Percentiles rank a stretch among this genome's conserved stretches.
Evolutionary conservation across 2,113 vertebrate genomes (phyloP).

Genomic region (Jaculus jaculus): DNA sequence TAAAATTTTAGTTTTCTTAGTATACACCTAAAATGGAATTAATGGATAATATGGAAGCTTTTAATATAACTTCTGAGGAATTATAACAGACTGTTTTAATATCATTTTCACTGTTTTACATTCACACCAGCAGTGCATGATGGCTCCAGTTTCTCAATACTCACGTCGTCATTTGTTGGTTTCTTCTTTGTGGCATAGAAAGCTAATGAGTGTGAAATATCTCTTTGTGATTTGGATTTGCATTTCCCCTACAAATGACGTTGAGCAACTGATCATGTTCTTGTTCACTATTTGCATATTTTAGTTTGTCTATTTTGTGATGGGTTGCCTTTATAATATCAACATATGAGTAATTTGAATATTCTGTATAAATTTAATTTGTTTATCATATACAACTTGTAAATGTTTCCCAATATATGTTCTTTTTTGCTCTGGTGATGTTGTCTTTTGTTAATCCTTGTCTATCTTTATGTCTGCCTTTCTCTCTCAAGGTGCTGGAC

Average conservation of each 20-base stretch:
- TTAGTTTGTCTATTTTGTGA: not conserved
- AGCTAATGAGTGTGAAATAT: not conserved
- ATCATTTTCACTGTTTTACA: constrained; percentile 2
- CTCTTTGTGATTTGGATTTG: not conserved
- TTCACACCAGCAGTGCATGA: not conserved
- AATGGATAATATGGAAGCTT: not conserved
- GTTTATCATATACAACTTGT: not conserved
- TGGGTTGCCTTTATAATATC: not conserved
- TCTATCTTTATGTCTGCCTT: not conserved
- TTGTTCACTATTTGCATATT: not conserved
- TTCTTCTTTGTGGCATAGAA: not conserved
- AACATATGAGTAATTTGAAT: not conserved
- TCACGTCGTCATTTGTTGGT: not conserved
- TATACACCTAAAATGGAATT: constrained; percentile 7
- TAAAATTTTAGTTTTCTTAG: not conserved
- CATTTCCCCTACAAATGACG: not conserved
- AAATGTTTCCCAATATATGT: not conserved
- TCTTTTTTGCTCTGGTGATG: not conserved
- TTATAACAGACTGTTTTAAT: not conserved
- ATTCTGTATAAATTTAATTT: not conserved
- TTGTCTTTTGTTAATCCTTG: not conserved
- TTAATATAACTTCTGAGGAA: not conserved
- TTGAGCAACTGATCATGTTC: not conserved
- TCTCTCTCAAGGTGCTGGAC: not conserved
- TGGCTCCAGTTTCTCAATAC: not conserved